Evolutionary conservation across 2,888 invertebrate species (phyloP).

Genomic region (Therioaphis trifolii): DNA sequence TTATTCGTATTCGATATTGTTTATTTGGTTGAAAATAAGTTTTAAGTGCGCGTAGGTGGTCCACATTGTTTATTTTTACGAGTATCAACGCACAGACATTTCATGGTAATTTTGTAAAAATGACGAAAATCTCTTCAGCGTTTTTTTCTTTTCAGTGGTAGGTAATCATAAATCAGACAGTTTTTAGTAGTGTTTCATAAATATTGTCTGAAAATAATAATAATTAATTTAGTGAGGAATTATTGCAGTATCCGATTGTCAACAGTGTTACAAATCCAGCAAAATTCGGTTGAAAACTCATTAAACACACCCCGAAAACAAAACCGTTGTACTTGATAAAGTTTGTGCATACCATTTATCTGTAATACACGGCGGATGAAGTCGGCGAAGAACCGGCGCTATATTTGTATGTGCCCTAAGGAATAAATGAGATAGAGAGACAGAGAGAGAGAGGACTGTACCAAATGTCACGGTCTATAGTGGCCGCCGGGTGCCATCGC

Average conservation of each 20-base stretch:
- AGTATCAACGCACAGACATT: no score
- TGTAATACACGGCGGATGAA: conserved; percentile 13
- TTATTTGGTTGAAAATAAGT: no score
- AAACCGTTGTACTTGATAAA: conserved; percentile 41
- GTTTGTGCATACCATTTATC: conserved; percentile 32
- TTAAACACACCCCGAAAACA: conserved; percentile 29
- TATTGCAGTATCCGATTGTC: neutral
- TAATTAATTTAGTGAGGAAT: no score
- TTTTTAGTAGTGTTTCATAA: neutral
- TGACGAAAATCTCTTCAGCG: no score
- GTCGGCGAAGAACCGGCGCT: conserved; percentile 15
- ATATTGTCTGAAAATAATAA: neutral
- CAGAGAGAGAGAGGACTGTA: neutral
- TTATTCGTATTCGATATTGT: no score
- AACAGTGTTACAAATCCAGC: neutral
- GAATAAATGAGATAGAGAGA: neutral
- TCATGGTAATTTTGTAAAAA: no score
- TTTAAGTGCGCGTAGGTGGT: no score
- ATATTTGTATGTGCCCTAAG: neutral
- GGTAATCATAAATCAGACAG: neutral
- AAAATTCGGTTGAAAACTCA: conserved; percentile 11
- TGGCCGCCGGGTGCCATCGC: conserved; percentile 40
- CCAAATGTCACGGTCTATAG: conserved; percentile 34
- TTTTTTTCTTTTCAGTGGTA: no score
- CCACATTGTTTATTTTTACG: no score